Evolutionary conservation across 2,888 invertebrate genomes (phyloP), one percentile per base, ranked within the genome.

Genomic region (Luperina testacea): DNA sequence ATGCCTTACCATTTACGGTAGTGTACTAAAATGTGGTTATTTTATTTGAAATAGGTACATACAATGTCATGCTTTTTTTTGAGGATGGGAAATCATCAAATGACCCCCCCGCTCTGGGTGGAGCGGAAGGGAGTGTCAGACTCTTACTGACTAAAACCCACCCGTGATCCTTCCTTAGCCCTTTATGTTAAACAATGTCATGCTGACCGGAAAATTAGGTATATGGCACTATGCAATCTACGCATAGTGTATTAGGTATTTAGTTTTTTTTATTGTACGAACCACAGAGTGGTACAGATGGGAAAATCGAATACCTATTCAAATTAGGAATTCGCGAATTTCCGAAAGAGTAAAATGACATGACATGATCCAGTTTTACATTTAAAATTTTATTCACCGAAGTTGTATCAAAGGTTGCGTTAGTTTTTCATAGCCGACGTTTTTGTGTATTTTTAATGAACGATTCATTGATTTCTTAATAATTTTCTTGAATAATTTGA

Each of bases 11-110:
- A 79, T 81, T 83, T 86, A 81, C 72, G 75, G 72, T 75, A 78
- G 86, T 81, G 67, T 80, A 69, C 67, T 80, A 75, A 76, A 82
- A 73, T 87, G 85, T 70, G 87, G 83, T 85, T 78, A 75, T 63
- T 71, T 85, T 78, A 75, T 63, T 71, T 63, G 51, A 71, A 78
- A 75, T 59, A 32, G 32, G 32, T 32, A 32, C 32, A 32, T 32
- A 86, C 73, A 80, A 78, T 84, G 77, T 61, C n/a, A 57, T 27
- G 45, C 51, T 81, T n/a, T n/a, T n/a, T n/a, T n/a, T n/a, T n/a
- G n/a, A n/a, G n/a, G n/a, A n/a, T n/a, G n/a, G n/a, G n/a, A n/a
- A n/a, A n/a, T n/a, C n/a, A n/a, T n/a, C n/a, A n/a, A n/a, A n/a
- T n/a, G n/a, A n/a, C n/a, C n/a, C n/a, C n/a, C n/a, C n/a, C n/a